Conservation (phyloP, 2,113 vertebrate genomes). For the Xiphias gladius region DNA sequence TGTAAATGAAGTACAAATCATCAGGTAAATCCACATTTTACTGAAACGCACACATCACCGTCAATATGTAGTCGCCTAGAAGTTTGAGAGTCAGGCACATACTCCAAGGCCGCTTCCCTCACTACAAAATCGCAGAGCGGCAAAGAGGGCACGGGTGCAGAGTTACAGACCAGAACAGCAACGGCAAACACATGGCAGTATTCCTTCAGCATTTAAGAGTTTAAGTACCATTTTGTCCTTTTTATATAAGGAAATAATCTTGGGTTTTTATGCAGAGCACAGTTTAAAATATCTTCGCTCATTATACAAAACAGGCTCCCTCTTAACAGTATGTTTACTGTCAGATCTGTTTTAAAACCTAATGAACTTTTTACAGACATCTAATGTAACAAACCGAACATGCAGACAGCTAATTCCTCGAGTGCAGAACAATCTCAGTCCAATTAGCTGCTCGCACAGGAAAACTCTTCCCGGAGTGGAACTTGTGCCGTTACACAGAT, state of each 20-base stretch:
- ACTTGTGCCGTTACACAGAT: neutral
- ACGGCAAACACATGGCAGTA: no score
- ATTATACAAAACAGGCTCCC: neutral
- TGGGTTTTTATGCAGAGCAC: neutral
- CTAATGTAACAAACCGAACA: conserved; percentile 15
- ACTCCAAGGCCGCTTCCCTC: no score
- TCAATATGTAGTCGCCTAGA: no score
- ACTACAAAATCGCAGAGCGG: no score
- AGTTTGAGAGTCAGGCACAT: neutral
- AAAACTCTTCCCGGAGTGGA: conserved; percentile 29
- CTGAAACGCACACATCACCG: no score
- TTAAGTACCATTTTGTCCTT: neutral
- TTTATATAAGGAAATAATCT: neutral
- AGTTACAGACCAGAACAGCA: neutral
- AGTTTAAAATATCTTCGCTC: neutral
- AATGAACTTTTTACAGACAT: conserved; percentile 27
- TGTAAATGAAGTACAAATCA: no score
- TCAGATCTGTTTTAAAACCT: conserved; percentile 26
- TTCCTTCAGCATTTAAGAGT: neutral
- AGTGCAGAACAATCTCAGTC: conserved; percentile 56
- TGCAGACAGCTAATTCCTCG: conserved; percentile 23
- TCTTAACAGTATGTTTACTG: neutral
- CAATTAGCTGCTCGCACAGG: conserved; percentile 56
- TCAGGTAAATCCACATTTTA: no score
- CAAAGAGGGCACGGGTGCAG: neutral